These are phyloP conservation scores for Grallaria varia DNA, from an alignment of 2,113 vertebrate species.

Conservation along the genomic window DNA sequence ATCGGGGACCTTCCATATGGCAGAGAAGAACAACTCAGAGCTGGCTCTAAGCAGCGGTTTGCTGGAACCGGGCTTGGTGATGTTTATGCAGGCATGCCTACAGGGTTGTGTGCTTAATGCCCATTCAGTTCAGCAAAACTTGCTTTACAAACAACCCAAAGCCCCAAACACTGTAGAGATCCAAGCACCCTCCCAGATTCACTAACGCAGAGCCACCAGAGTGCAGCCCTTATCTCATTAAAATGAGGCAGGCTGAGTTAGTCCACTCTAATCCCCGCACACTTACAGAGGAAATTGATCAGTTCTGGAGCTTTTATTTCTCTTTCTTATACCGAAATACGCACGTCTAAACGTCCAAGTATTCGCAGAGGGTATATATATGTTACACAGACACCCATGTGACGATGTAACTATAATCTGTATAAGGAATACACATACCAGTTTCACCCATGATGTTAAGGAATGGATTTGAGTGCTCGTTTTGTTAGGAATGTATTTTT, in stretches of 20 bases:
- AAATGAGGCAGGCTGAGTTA: conserved; percentile 9
- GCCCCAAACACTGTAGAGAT: not conserved
- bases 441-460: not conserved
- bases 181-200: not conserved
- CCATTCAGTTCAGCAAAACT: not conserved
- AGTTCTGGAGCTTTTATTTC: not conserved
- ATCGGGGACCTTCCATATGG: not conserved
- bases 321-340: not conserved
- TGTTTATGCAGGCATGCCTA: not conserved
- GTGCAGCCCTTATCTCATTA: conserved; percentile 1
- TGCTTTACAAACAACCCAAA: not conserved
- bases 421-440: not conserved
- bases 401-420: not conserved
- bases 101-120: not conserved
- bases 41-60: not conserved
- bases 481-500: not conserved
- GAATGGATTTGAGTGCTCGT: not conserved
- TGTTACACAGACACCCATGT: not conserved
- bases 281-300: not conserved
- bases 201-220: not conserved
- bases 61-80: not conserved
- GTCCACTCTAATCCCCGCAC: not conserved
- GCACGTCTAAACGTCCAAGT: not conserved
- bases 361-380: not conserved
- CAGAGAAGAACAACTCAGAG: not conserved